Conservation (phyloP, 2,113 vertebrate species). For the Gobio gobio region DNA sequence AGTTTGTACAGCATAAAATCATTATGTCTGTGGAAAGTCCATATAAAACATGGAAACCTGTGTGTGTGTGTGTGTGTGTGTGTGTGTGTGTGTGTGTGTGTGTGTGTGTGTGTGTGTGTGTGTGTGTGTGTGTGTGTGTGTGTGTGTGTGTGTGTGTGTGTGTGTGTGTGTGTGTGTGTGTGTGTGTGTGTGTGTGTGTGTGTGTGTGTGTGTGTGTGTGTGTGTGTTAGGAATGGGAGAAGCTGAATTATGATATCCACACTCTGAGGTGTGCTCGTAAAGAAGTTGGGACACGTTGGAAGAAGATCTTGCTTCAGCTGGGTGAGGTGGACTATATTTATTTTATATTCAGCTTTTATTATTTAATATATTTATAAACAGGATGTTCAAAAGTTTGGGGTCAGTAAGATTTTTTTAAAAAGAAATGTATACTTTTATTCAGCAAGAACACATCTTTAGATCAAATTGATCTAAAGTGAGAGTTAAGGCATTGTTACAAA, state of each 20-base stretch:
- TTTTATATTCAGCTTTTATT: not conserved
- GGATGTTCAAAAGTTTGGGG: not conserved
- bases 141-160: conserved; percentile 37
- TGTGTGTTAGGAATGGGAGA: conserved; percentile 87
- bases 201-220: conserved; percentile 33
- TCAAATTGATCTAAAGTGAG: not conserved
- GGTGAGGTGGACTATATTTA: conserved; percentile 71
- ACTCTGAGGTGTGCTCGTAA: conserved; percentile 79
- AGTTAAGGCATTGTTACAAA: not conserved
- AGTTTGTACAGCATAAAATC: too few relatives aligned
- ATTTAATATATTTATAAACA: not conserved
- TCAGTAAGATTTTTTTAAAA: not conserved
- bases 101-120: too few relatives aligned
- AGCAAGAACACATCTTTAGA: not conserved
- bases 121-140: too few relatives aligned
- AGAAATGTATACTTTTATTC: not conserved
- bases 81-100: too few relatives aligned
- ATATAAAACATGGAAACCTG: too few relatives aligned
- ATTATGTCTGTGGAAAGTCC: too few relatives aligned
- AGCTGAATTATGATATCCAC: conserved; percentile 92
- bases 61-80: too few relatives aligned
- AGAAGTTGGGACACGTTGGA: conserved; percentile 87
- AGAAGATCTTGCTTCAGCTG: conserved; percentile 85
- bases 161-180: not conserved
- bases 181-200: conserved; percentile 2